phyloP scores from a whole-genome alignment of 1,140 invertebrate species.

The Macrobrachium rosenbergii region DNA sequence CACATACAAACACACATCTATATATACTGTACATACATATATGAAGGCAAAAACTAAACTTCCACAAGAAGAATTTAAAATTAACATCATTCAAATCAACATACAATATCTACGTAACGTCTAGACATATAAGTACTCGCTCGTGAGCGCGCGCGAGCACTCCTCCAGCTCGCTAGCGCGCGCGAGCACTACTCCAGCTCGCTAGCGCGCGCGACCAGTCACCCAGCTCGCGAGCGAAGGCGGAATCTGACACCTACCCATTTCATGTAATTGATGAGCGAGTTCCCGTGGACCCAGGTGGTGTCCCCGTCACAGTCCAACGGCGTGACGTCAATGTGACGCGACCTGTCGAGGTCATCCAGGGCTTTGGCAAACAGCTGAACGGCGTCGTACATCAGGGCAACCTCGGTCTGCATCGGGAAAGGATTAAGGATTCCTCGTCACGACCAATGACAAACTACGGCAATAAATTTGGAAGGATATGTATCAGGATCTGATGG shows the following conservation, averaged over 20 bases:
- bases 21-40: neutral
- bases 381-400: conserved; percentile 95
- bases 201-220: neutral
- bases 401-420: conserved; percentile 87
- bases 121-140: too few relatives aligned
- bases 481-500: too few relatives aligned
- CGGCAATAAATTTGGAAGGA: too few relatives aligned
- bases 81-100: too few relatives aligned
- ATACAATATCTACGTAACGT: too few relatives aligned
- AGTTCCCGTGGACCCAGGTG: conserved; percentile 94
- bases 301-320: conserved; percentile 90
- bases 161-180: neutral
- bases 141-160: neutral
- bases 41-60: too few relatives aligned
- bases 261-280: conserved; percentile 98
- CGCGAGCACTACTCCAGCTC: neutral
- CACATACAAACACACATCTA: neutral
- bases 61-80: too few relatives aligned
- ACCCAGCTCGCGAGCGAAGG: neutral
- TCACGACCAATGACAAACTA: too few relatives aligned
- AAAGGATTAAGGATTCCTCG: neutral
- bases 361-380: conserved; percentile 92
- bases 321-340: conserved; percentile 77
- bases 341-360: conserved; percentile 85
- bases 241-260: conserved; percentile 74